phyloP scores from a whole-genome alignment of 2,888 invertebrate genomes.

The Theretra japonica region DNA sequence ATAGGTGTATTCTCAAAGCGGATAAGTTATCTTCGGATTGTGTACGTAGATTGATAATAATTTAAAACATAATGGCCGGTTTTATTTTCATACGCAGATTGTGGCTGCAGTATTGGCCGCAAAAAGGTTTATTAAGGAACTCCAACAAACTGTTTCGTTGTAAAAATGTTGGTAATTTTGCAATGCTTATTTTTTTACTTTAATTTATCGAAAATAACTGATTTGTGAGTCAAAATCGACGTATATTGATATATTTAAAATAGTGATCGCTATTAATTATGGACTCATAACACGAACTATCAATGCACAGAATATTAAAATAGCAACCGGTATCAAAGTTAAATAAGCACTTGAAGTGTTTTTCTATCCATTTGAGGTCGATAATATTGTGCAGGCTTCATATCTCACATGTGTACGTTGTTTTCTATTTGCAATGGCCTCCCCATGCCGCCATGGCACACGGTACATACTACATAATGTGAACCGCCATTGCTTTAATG shows the following conservation, averaged over 20 bases:
- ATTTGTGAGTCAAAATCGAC: background rate
- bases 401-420: constrained; percentile 50
- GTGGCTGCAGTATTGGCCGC: constrained; percentile 35
- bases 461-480: constrained; percentile 55
- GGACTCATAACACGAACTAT: background rate
- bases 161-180: background rate
- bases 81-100: constrained; percentile 44
- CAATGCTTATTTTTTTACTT: background rate
- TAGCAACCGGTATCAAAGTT: constrained; percentile 33
- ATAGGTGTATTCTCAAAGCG: constrained; percentile 51
- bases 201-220: background rate
- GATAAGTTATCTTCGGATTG: constrained; percentile 55
- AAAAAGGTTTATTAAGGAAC: constrained; percentile 19
- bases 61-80: constrained; percentile 50
- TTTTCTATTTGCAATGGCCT: constrained; percentile 57
- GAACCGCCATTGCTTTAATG: constrained; percentile 68
- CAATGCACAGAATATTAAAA: constrained; percentile 2
- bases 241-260: background rate
- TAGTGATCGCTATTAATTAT: background rate
- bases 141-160: constrained; percentile 1
- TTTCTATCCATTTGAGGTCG: constrained; percentile 23
- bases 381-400: constrained; percentile 40
- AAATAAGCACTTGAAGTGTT: constrained; percentile 37
- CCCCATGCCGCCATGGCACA: constrained; percentile 38
- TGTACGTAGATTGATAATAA: constrained; percentile 48